phyloP scores from a whole-genome alignment of 2,888 invertebrate genomes.

The Seira sanloemensis region DNA sequence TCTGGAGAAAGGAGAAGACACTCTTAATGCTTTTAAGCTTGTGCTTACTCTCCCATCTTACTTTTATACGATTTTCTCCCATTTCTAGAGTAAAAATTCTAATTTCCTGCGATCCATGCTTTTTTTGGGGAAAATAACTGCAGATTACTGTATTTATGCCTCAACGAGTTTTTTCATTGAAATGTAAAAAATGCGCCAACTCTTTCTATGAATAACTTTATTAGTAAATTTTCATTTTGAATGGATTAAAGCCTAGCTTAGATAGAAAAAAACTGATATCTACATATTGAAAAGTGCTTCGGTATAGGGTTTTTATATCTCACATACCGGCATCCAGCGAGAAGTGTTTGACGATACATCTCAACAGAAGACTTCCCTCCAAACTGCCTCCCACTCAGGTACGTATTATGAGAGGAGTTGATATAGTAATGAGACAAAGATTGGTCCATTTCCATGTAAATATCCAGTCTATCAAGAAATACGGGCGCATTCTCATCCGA shows the following conservation, averaged over 20 bases:
- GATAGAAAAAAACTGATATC: no score
- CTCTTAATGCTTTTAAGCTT: constrained; percentile 43
- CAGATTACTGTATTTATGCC: no score
- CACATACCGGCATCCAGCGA: constrained; percentile 94
- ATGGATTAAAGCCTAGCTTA: no score
- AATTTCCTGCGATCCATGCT: no score
- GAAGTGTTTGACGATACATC: constrained; percentile 97
- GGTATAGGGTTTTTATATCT: no score
- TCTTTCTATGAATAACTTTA: no score
- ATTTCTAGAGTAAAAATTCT: no score
- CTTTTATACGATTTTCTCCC: neutral
- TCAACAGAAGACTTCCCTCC: constrained; percentile 98
- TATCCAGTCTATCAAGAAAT: constrained; percentile 97
- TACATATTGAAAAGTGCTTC: no score
- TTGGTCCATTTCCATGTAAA: constrained; percentile 96
- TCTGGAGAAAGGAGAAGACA: constrained; percentile 27
- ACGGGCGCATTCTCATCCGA: constrained; percentile 99
- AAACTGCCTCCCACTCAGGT: constrained; percentile 95
- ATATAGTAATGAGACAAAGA: constrained; percentile 98
- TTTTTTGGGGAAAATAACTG: no score
- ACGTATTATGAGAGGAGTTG: constrained; percentile 98
- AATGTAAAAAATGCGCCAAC: no score
- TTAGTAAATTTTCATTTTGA: no score
- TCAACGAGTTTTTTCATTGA: no score
- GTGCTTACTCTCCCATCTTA: neutral